Evolutionary conservation across 2,797 vertebrate genomes (phyloP), one percentile per base, ranked within the genome.

Genomic region (Hypotaenidia okinawae): DNA sequence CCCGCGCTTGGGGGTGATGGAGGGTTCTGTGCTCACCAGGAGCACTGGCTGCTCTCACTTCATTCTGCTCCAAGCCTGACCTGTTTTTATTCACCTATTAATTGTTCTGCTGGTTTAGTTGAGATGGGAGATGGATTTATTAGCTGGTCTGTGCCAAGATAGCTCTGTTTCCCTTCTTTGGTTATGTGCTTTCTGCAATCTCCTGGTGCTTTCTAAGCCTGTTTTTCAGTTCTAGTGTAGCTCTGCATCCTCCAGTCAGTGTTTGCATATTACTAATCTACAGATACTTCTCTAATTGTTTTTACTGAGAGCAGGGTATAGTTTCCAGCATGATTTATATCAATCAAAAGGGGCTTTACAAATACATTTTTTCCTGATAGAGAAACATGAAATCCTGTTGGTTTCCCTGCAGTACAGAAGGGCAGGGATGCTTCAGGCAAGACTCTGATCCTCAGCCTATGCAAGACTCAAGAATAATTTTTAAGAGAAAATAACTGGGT

Each of bases 91-190:
- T 70, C 64, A 79, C 32, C 47, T 84, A 9, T 35, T 82, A 78
- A 43, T 49, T 85, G 68, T 92, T 84, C 35, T 43, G 24, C 37
- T 62, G 41, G 78, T 59, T 69, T 32, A 47, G 61, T 4, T 83
- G 72, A 66, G 84, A 77, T 54, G 33, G 66, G 68, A 82, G 78
- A 64, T 83, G 79, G 51, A 84, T 89, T 85, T 90, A 52, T 59
- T 37, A 69, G 62, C 62, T 45, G 55, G 52, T 45, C 39, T 61
- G 11, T 61, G 61, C 81, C 75, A 87, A 63, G 81, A 82, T 4
- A 76, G 27, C 54, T 87, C 43, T 24, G 35, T 66, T 91, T 91
- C 86, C 77, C 83, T 89, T 95, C 74, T 93, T 84, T 94, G 81
- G 59, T 89, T 74, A 76, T 28, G 8, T 77, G 28, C 54, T 73